Evolutionary conservation across 1,140 invertebrate species (phyloP), one percentile per base, ranked within the genome.

Genomic region (Solenopsis invicta): DNA sequence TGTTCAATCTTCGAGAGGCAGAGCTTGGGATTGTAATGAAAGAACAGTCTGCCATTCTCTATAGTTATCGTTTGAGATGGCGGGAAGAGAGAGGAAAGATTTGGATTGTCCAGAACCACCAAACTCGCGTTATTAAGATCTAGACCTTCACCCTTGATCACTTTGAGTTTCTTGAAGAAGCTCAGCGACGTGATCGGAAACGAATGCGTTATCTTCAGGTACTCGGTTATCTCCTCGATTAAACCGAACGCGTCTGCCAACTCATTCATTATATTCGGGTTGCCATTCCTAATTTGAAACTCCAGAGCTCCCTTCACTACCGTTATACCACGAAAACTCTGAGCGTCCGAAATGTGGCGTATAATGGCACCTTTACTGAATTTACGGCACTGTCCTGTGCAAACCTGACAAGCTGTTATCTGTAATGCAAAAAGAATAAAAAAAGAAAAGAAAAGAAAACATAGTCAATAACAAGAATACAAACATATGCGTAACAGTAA

Each of bases 11-110:
- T 96, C 56, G 94, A 94, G 12, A 96, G 93, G 92, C 98, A 98
- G 1, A 98, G 93, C 92, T 97, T 96, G 6, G 97, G 97, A 93
- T 98, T 98, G 89, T 96, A 96, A 85, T 98, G 97, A 91, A 98
- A 97, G 56, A 96, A 96, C 1, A 98, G 91, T 4, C 96, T 96
- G 0, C 97, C 97, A 4, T 94, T 96, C 29, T 94, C 89, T 34
- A 98, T 96, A 86, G 93, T 93, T 8, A 98, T 92, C 52, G 96
- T 92, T 78, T 95, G 93, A 10, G 71, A 54, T 0, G 75, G 84
- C 0, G 87, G 78, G 54, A 94, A 94, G 4, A 94, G 71, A 29
- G 72, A 80, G 3, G 92, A 93, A 0, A 94, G 80, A 86, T 94
- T 94, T 2, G 93, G 93, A 76, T 94, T 94, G 66, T 94, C 97